These are phyloP conservation scores for Pogonophryne albipinna DNA, from an alignment of 2,797 vertebrate species.

Conservation along the genomic window DNA sequence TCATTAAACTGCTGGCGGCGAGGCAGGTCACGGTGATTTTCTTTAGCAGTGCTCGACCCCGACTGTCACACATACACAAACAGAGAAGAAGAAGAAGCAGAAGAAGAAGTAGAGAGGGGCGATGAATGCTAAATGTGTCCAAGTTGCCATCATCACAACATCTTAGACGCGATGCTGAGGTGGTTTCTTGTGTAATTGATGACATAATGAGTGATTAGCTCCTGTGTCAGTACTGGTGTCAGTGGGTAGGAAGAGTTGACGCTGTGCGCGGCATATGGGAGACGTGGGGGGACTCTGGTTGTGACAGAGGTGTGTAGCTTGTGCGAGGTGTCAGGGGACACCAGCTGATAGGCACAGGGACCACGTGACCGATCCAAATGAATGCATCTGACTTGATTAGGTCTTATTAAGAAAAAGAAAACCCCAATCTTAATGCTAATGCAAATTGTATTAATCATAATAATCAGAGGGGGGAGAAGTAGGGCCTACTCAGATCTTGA, in stretches of 20 bases:
- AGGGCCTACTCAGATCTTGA: no score
- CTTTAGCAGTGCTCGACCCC: slow-evolving; percentile 75
- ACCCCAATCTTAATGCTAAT: background rate
- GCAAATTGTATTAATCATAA: background rate
- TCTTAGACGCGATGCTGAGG: slow-evolving; percentile 25
- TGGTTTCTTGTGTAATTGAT: slow-evolving; percentile 66
- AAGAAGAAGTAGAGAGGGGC: background rate
- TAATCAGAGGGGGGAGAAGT: background rate
- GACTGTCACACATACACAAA: slow-evolving; percentile 46
- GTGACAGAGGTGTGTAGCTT: slow-evolving; percentile 61
- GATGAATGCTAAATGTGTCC: slow-evolving; percentile 46
- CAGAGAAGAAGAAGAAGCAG: background rate
- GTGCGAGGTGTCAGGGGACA: slow-evolving; percentile 82
- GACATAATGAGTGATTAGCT: slow-evolving; percentile 83
- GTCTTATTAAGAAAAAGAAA: background rate
- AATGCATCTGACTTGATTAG: slow-evolving; percentile 44
- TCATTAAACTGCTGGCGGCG: slow-evolving; percentile 87
- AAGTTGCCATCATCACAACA: slow-evolving; percentile 25
- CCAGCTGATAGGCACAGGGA: slow-evolving; percentile 82
- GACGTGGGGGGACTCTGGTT: slow-evolving; percentile 70
- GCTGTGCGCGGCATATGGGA: slow-evolving; percentile 84
- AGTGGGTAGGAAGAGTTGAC: slow-evolving; percentile 65
- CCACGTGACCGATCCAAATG: slow-evolving; percentile 51
- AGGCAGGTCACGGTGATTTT: slow-evolving; percentile 87
- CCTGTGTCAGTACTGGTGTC: slow-evolving; percentile 52